phyloP scores from a whole-genome alignment of 2,888 invertebrate species.

The Chrysotoxum bicinctum region DNA sequence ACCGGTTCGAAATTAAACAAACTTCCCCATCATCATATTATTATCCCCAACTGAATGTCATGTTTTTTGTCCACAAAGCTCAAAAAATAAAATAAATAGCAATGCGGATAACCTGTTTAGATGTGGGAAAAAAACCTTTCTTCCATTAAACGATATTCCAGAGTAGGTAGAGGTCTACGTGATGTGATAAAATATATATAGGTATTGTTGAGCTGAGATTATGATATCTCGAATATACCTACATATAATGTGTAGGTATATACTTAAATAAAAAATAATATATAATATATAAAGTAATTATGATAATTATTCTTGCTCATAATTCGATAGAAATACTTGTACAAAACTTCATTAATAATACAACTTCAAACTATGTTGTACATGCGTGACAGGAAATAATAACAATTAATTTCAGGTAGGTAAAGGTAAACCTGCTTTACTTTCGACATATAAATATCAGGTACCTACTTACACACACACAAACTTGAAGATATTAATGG shows the following conservation, averaged over 20 bases:
- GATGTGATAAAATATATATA: not conserved
- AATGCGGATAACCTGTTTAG: slow-evolving; percentile 56
- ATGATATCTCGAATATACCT: not conserved
- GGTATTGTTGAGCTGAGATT: not conserved
- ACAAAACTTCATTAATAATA: not conserved
- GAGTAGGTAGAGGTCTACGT: slow-evolving; percentile 1
- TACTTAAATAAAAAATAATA: not conserved
- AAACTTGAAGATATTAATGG: not conserved
- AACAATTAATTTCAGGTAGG: slow-evolving; percentile 35
- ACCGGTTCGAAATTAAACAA: slow-evolving; percentile 38
- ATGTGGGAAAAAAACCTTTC: slow-evolving; percentile 26
- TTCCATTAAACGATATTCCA: not conserved
- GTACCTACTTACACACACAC: not conserved
- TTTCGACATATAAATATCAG: not conserved
- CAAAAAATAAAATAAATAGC: not conserved
- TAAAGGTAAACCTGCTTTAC: not conserved
- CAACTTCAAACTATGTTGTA: not conserved
- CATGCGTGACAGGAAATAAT: slow-evolving; percentile 55
- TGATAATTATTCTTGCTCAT: not conserved
- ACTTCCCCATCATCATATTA: slow-evolving; percentile 2
- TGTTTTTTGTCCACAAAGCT: not conserved
- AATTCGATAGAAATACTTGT: not conserved
- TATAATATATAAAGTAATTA: no score
- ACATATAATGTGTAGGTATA: not conserved
- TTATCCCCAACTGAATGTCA: slow-evolving; percentile 7